Conservation (phyloP, 2,797 vertebrate species). For the Anguilla anguilla region DNA sequence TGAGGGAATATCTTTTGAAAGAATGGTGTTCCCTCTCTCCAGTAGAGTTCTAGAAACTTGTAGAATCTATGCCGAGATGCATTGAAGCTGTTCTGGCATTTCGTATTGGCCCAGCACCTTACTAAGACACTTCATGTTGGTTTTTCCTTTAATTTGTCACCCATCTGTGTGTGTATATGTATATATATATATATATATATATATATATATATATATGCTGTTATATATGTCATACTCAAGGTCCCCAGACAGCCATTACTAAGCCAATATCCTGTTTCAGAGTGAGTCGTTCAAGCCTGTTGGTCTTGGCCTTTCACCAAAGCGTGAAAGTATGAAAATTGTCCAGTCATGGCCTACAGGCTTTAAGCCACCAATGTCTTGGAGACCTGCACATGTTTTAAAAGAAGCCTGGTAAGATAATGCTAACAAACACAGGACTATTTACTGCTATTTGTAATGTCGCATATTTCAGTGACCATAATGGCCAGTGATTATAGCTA, state of each 20-base stretch:
- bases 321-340: slow-evolving; percentile 76
- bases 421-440: slow-evolving; percentile 49
- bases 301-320: slow-evolving; percentile 76
- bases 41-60: slow-evolving; percentile 34
- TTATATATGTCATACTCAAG: slow-evolving; percentile 61
- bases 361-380: slow-evolving; percentile 67
- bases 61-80: not conserved
- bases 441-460: slow-evolving; percentile 59
- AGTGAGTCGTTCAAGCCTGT: slow-evolving; percentile 69
- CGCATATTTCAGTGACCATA: slow-evolving; percentile 57
- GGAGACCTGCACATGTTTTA: slow-evolving; percentile 58
- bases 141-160: no score
- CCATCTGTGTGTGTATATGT: no score
- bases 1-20: no score
- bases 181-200: no score
- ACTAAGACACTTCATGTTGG: no score
- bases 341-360: slow-evolving; percentile 69
- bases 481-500: slow-evolving; percentile 51
- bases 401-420: slow-evolving; percentile 54
- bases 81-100: no score
- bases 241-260: slow-evolving; percentile 76
- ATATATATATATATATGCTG: no score
- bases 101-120: no score
- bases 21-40: no score
- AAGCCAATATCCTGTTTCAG: slow-evolving; percentile 79